Conservation (phyloP, 1,140 invertebrate species). For the Bombus confusus region DNA sequence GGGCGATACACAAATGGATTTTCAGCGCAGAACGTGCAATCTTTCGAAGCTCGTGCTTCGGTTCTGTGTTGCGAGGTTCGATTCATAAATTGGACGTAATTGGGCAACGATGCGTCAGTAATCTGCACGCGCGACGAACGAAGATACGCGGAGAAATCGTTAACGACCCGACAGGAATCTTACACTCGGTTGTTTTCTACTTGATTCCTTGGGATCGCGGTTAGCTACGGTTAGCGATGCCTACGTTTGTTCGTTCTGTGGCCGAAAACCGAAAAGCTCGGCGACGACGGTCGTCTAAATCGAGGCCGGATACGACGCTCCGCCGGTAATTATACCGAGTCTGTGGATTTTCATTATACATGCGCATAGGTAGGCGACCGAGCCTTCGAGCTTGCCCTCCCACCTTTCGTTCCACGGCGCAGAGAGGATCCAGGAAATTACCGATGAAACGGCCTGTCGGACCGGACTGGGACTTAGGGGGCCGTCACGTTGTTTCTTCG, state of each 20-base stretch:
- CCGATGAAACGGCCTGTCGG: slow-evolving; percentile 37
- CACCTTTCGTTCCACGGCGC: slow-evolving; percentile 39
- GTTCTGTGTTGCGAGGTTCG: too few relatives aligned
- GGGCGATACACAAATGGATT: not conserved
- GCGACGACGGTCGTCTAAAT: slow-evolving; percentile 63
- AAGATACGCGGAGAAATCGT: too few relatives aligned
- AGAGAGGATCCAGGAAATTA: slow-evolving; percentile 57
- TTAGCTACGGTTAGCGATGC: not conserved
- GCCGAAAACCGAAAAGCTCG: slow-evolving; percentile 42
- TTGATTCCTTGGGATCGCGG: too few relatives aligned
- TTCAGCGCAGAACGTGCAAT: too few relatives aligned
- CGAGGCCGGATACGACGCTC: slow-evolving; percentile 71
- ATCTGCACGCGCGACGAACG: too few relatives aligned
- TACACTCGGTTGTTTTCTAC: too few relatives aligned
- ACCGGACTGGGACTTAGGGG: not conserved
- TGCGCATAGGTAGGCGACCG: slow-evolving; percentile 46
- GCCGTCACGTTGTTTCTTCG: not conserved
- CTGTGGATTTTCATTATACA: slow-evolving; percentile 73
- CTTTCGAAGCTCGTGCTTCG: too few relatives aligned
- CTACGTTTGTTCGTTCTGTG: not conserved
- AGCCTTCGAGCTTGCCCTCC: slow-evolving; percentile 52
- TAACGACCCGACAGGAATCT: too few relatives aligned
- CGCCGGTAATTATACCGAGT: slow-evolving; percentile 71
- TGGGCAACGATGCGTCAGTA: too few relatives aligned
- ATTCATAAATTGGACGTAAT: too few relatives aligned